Evolutionary conservation across 2,797 vertebrate genomes (phyloP).

Genomic region (Catamblyrhynchus diadema): DNA sequence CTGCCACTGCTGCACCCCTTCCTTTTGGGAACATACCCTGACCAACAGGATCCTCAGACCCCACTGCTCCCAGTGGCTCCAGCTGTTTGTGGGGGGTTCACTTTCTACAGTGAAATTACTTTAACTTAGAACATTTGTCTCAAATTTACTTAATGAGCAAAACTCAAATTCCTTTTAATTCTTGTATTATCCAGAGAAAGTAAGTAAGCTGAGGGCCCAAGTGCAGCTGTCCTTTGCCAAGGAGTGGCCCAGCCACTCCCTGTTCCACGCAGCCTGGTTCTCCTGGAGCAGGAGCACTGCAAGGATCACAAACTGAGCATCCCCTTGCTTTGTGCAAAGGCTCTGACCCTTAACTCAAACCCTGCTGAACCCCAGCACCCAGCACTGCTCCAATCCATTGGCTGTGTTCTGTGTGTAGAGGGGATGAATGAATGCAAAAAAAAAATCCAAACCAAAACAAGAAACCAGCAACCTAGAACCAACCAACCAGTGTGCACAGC

Average conservation of each 20-base stretch:
- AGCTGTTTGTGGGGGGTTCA: not conserved
- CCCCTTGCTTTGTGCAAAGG: not conserved
- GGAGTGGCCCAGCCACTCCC: not conserved
- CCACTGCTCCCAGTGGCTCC: rapidly evolving
- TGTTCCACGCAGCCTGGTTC: not conserved
- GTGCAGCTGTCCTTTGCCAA: not conserved
- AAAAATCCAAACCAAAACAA: not conserved
- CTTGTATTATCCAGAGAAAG: not conserved
- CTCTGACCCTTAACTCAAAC: not conserved
- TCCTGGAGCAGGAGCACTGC: not conserved
- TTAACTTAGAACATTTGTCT: not conserved
- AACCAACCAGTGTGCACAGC: not conserved
- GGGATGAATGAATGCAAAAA: not conserved
- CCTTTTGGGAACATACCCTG: not conserved
- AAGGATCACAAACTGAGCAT: not conserved
- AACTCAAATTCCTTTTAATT: not conserved
- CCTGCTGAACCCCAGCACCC: not conserved
- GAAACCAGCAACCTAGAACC: not conserved
- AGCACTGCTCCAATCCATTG: not conserved
- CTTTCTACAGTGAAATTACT: not conserved
- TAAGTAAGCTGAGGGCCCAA: not conserved
- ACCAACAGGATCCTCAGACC: not conserved
- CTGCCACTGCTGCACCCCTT: not conserved
- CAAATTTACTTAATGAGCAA: not conserved
- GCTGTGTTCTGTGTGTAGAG: not conserved